These are phyloP conservation scores for Strigamia transsilvanica DNA, from an alignment of 2,888 invertebrate genomes.

Conservation along the genomic window DNA sequence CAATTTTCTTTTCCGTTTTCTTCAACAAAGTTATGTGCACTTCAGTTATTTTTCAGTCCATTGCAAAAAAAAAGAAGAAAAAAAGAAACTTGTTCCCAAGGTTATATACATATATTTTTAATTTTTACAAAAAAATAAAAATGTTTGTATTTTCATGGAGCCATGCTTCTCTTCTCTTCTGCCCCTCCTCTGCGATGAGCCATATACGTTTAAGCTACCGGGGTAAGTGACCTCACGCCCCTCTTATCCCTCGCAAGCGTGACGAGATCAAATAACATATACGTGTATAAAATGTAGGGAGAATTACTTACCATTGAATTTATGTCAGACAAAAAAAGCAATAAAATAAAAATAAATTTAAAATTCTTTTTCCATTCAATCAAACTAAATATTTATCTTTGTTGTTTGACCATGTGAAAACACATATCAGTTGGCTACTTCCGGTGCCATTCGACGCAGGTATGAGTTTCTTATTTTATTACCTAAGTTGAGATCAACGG, in stretches of 20 bases:
- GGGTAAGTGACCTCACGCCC: conserved; percentile 43
- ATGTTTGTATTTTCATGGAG: neutral
- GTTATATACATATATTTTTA: neutral
- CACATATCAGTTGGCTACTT: neutral
- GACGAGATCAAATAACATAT: conserved; percentile 1
- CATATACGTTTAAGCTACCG: conserved; percentile 17
- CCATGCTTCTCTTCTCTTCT: neutral
- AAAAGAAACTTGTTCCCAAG: neutral
- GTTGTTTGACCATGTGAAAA: neutral
- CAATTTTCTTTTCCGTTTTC: neutral
- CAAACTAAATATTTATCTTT: neutral
- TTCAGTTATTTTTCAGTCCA: too few relatives aligned
- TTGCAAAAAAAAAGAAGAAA: too few relatives aligned
- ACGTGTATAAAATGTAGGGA: neutral
- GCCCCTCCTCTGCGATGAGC: conserved; percentile 41
- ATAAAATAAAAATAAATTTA: neutral
- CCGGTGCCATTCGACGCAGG: conserved; percentile 30
- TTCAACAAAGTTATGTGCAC: neutral
- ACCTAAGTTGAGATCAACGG: neutral
- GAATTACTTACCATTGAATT: neutral
- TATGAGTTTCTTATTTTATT: conserved; percentile 32
- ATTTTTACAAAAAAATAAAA: neutral
- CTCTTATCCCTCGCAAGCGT: conserved; percentile 32
- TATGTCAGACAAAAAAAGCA: neutral
- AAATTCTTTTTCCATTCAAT: neutral